These are phyloP conservation scores for Perizoma affinitatum DNA, from an alignment of 2,888 invertebrate genomes.

Conservation along the genomic window DNA sequence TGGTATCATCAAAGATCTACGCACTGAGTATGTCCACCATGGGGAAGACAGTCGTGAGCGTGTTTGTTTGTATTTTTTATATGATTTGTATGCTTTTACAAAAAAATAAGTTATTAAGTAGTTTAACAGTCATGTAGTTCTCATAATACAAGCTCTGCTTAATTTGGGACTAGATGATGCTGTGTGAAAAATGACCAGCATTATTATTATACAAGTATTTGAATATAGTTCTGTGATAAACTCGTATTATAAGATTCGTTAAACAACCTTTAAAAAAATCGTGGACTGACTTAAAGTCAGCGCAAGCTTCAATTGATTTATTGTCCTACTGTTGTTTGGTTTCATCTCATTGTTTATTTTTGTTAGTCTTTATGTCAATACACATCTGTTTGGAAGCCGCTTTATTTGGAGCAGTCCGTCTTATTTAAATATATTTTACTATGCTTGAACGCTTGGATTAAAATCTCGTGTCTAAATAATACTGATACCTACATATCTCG, in stretches of 20 bases:
- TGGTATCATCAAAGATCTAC: too few species aligned
- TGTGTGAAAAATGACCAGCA: too few species aligned
- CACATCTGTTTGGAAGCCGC: slow-evolving; percentile 59
- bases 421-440: slow-evolving; percentile 41
- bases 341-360: slow-evolving; percentile 61
- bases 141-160: too few species aligned
- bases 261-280: slow-evolving; percentile 6
- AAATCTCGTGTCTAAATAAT: background rate
- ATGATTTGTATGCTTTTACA: too few species aligned
- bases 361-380: slow-evolving; percentile 62
- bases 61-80: too few species aligned
- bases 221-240: background rate
- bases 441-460: background rate
- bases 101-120: too few species aligned
- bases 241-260: background rate
- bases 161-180: too few species aligned
- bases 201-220: too few species aligned
- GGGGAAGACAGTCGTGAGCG: too few species aligned
- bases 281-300: slow-evolving; percentile 13
- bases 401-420: slow-evolving; percentile 47
- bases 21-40: too few species aligned
- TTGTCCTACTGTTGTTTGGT: slow-evolving; percentile 50
- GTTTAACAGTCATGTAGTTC: too few species aligned
- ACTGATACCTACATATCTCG: slow-evolving; percentile 42
- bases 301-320: slow-evolving; percentile 45